Percentiles rank a stretch among this genome's conserved stretches.
Conservation (phyloP, 2,113 vertebrate species). For the Chionis minor region DNA sequence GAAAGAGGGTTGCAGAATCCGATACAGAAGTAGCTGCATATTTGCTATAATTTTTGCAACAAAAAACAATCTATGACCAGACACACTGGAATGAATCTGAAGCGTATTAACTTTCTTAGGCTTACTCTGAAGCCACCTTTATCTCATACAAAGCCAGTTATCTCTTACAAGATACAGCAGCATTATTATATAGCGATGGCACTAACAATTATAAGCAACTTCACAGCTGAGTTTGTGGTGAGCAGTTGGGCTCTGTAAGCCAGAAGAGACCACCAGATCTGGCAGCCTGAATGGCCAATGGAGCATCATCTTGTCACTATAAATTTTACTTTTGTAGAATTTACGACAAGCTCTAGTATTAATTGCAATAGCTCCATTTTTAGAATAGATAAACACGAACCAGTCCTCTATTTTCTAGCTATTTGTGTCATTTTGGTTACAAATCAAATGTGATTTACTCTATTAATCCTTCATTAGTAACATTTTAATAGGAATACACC, state of each 20-base stretch:
- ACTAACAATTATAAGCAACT: not conserved
- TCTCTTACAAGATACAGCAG: not conserved
- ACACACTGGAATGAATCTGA: not conserved
- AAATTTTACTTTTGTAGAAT: not conserved
- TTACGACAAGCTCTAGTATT: not conserved
- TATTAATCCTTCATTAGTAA: not conserved
- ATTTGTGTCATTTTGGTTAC: not conserved
- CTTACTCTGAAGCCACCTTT: not conserved
- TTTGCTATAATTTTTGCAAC: not conserved
- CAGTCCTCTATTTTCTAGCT: not conserved
- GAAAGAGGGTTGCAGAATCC: not conserved
- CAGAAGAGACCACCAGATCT: not conserved
- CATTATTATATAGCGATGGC: not conserved
- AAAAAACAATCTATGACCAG: not conserved
- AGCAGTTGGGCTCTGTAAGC: not conserved
- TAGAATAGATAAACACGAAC: not conserved
- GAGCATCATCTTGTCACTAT: not conserved
- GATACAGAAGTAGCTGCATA: rapidly evolving
- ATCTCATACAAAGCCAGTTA: not conserved
- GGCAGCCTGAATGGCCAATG: not conserved
- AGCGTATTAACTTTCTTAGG: not conserved
- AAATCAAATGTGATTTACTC: not conserved
- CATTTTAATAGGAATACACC: not conserved
- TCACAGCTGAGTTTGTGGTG: not conserved
- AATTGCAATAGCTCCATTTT: not conserved